Conservation (phyloP, 1,140 invertebrate species). For the Listronotus oregonensis region DNA sequence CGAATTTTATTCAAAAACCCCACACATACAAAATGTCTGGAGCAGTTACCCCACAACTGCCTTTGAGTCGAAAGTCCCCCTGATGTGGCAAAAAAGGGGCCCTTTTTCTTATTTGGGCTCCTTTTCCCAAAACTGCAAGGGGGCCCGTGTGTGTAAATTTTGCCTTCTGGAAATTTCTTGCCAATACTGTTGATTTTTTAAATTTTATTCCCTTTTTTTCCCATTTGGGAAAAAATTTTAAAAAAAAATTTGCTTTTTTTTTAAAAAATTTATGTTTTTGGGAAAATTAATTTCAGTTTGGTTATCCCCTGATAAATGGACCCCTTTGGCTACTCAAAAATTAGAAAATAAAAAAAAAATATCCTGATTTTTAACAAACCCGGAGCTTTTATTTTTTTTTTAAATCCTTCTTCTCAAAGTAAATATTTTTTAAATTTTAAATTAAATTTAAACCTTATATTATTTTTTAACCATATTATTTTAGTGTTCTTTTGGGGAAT, state of each 20-base stretch:
- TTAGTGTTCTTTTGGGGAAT: constrained; percentile 50
- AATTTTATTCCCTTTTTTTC: constrained; percentile 44
- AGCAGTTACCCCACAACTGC: constrained; percentile 72
- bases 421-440: constrained; percentile 28
- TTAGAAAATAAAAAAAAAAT: constrained; percentile 43
- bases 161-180: constrained; percentile 42
- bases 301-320: constrained; percentile 49
- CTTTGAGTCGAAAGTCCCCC: constrained; percentile 63
- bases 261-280: too few relatives aligned
- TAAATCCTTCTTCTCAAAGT: constrained; percentile 47
- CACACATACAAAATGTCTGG: constrained; percentile 51
- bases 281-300: constrained; percentile 40
- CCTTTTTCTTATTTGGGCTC: constrained; percentile 65
- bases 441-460: not conserved
- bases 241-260: too few relatives aligned
- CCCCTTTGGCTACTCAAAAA: constrained; percentile 48
- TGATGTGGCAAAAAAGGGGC: constrained; percentile 56
- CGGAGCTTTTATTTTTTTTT: constrained; percentile 46
- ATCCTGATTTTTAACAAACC: constrained; percentile 47
- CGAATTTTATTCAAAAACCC: constrained; percentile 20
- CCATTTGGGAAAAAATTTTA: constrained; percentile 45
- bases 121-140: constrained; percentile 59
- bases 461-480: constrained; percentile 2
- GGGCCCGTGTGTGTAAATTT: constrained; percentile 55
- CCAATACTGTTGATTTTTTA: constrained; percentile 46